phyloP scores from a whole-genome alignment of 37 sponge, comb jelly and placozoan genomes.

The Tethya wilhelma region DNA sequence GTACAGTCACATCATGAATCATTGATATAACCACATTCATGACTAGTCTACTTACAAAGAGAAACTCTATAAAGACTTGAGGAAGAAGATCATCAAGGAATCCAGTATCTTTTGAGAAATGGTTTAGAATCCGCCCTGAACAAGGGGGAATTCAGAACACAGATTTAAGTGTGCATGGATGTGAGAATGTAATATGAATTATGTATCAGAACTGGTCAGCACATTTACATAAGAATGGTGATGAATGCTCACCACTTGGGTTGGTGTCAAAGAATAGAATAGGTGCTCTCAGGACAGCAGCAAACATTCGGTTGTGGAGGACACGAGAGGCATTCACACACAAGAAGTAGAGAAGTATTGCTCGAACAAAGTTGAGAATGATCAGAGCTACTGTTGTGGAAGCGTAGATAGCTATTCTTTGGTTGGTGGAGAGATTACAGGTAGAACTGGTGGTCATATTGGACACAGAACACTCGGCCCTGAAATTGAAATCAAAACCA shows the following conservation, averaged over 20 bases:
- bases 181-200: too few relatives aligned
- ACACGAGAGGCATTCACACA: conserved; percentile 42
- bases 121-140: conserved; percentile 75
- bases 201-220: too few relatives aligned
- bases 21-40: too few relatives aligned
- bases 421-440: conserved; percentile 15
- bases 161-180: too few relatives aligned
- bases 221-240: too few relatives aligned
- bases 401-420: conserved; percentile 52
- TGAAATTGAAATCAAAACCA: neutral
- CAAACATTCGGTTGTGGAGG: conserved; percentile 66
- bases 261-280: conserved; percentile 81
- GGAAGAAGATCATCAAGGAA: conserved; percentile 77
- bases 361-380: conserved; percentile 33
- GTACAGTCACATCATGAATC: too few relatives aligned
- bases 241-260: conserved; percentile 74
- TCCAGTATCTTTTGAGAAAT: conserved; percentile 79
- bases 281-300: conserved; percentile 53
- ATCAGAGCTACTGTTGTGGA: conserved; percentile 17
- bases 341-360: conserved; percentile 31
- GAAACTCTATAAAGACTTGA: conserved; percentile 39
- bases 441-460: conserved; percentile 41
- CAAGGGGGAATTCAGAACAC: too few relatives aligned
- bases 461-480: neutral
- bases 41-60: conserved; percentile 65